phyloP scores from a whole-genome alignment of 1,140 invertebrate genomes.

The Cydia amplana region DNA sequence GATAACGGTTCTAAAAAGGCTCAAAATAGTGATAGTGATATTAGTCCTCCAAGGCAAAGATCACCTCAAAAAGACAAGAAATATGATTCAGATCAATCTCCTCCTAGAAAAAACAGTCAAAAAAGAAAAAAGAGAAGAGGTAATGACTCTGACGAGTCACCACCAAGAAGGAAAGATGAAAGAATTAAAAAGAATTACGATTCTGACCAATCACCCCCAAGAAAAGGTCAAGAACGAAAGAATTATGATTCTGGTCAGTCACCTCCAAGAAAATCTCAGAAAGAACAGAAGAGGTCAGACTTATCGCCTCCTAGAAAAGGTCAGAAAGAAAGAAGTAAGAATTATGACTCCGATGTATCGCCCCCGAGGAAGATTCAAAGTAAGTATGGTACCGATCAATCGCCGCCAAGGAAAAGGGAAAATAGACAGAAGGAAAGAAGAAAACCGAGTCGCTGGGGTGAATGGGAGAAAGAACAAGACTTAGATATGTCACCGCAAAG shows the following conservation, averaged over 20 bases:
- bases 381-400: conserved; percentile 51
- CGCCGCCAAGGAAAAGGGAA: conserved; percentile 58
- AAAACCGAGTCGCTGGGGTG: conserved; percentile 19
- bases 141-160: conserved; percentile 23
- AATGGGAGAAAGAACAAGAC: conserved; percentile 37
- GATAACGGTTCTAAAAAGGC: conserved; percentile 34
- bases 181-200: conserved; percentile 39
- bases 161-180: conserved; percentile 36
- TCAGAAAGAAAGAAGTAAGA: conserved; percentile 36
- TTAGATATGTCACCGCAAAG: conserved; percentile 59
- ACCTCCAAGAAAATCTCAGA: conserved; percentile 55
- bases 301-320: conserved; percentile 26
- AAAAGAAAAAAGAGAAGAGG: not conserved
- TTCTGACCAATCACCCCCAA: conserved; percentile 66
- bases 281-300: not conserved
- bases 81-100: conserved; percentile 37
- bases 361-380: conserved; percentile 55
- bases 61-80: conserved; percentile 60
- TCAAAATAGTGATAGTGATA: conserved; percentile 57
- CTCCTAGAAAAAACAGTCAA: conserved; percentile 33
- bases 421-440: conserved; percentile 24
- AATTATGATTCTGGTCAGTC: conserved; percentile 55
- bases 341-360: conserved; percentile 54
- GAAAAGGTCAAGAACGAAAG: conserved; percentile 41
- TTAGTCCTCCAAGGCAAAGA: conserved; percentile 49